Percentiles rank a stretch among this genome's conserved stretches.
Evolutionary conservation across 2,888 invertebrate genomes (phyloP).

Genomic region (Euspilapteryx auroguttella): DNA sequence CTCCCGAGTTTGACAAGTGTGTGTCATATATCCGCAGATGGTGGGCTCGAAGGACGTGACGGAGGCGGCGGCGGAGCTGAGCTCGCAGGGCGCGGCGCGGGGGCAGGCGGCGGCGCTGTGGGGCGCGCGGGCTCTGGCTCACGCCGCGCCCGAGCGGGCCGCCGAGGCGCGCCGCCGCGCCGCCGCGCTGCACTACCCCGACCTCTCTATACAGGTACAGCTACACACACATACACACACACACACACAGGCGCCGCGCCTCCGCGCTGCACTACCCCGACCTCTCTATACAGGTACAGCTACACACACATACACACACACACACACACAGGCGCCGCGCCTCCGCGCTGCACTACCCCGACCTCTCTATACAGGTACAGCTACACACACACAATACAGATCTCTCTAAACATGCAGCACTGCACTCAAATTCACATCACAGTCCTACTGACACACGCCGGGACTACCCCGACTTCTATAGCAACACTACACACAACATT

Average conservation of each 20-base stretch:
- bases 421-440: no score
- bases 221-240: no score
- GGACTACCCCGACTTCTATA: conserved; percentile 23
- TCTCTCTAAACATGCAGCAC: no score
- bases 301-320: no score
- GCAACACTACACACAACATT: conserved; percentile 14
- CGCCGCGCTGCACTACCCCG: conserved; percentile 25
- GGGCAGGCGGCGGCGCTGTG: conserved; percentile 80
- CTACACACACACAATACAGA: no score
- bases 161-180: conserved; percentile 18
- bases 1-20: neutral
- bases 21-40: conserved; percentile 19
- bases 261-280: conserved; percentile 26
- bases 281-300: conserved; percentile 30
- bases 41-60: conserved; percentile 44
- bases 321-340: no score
- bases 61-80: conserved; percentile 73
- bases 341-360: conserved; percentile 25
- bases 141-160: conserved; percentile 65
- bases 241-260: no score
- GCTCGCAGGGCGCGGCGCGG: conserved; percentile 54
- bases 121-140: conserved; percentile 79
- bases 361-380: conserved; percentile 33
- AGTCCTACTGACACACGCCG: no score
- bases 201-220: conserved; percentile 33